Base-by-base conservation (phyloP, 2,888 invertebrate species). In the Conops quadrifasciatus region DNA sequence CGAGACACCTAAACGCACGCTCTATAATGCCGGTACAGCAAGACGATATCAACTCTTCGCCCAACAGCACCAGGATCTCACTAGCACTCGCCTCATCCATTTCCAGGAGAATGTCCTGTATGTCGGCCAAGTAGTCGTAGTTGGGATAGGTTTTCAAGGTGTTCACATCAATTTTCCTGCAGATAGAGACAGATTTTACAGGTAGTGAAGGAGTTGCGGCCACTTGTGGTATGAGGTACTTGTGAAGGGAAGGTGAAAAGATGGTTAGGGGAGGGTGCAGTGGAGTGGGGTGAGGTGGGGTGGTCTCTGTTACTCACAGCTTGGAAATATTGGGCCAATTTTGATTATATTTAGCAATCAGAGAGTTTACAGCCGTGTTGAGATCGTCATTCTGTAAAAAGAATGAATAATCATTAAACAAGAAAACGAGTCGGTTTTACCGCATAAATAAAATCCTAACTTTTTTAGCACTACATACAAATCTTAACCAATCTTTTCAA, bases 1-100 rank as follows among this genome's bases (percentile, higher is more conserved):
- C 96, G 79, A 95, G 89, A 83, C 94, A 94, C 81, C 91, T 90
- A 82, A 94, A 93, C 5, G 95, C 94, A 76, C 94, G 88, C 80
- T 94, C 93, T 73, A 93, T 88, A 71, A 91, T 90, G 76, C 92
- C 92, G 69, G 91, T 89, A 81, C 92, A 92, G 56, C 92, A 91
- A 49, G 91, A 90, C 78, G 89, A 87, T 78, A 94, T 92, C 84
- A 94, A 87, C 87, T 93, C 91, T 84, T 93, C 92, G 9, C 95
- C 95, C 80, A 95, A 87, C 82, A 90, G 88, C 76, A 93, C 92
- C 84, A 94, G 88, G 82, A 94, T 86, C 73, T 90, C 79, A 82
- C 87, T 82, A 79, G 87, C 82, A 85, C 85, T 86, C 1, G 82
- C 88, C 80, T 90, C 86, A 70, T 86, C 86, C 84, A 86, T 86